Base-by-base conservation (phyloP, 53 echinoderm and acorn worm genomes). In the Hippasteria phrygiana region DNA sequence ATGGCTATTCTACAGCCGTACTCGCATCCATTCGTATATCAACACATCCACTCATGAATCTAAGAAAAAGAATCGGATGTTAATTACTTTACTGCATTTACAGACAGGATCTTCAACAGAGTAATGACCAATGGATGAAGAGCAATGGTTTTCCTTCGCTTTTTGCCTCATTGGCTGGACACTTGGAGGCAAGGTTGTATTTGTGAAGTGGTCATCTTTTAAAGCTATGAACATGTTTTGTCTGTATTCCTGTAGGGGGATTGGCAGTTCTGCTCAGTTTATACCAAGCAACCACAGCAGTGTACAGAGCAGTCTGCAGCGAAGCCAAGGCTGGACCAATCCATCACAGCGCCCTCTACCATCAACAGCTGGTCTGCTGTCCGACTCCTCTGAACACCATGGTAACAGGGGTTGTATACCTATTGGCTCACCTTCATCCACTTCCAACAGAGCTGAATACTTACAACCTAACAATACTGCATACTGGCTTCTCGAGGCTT, bases 341-440 rank as follows among this genome's bases (percentile, higher is more conserved):
- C 85, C 85, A 16, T 38, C 85, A 85, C 85, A 85, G 85, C 85
- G 85, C 85, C 88, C 88, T 77, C 88, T 77, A 75, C 77, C 88
- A 47, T 88, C 75, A 5, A 88, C 77, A 18, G 77, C 43, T 47
- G 64, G 64, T n/a, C 77, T 88, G 4, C 48, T 88, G 65, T 65
- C 88, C 10, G 88, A 88, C 43, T 11, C 77, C 2, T 43, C 77
- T 14, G 88, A 81, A 88, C 88, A 88, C 92, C 88, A 88, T 74
- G 92, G 92, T 82, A 88, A 82, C 80, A 91, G 87, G 72, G 82
- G 72, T 78, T 90, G 82, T 82, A 73, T 90, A 27, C 81, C 90
- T 26, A 74, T 85, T 85, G 85, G 85, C 69, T 85, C 90, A 5
- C 70, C 89, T 39, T 56, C 90, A 31, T 90, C 81, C 43, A 82